Conservation (phyloP, 2,888 invertebrate genomes). For the Lomographa bimaculata region DNA sequence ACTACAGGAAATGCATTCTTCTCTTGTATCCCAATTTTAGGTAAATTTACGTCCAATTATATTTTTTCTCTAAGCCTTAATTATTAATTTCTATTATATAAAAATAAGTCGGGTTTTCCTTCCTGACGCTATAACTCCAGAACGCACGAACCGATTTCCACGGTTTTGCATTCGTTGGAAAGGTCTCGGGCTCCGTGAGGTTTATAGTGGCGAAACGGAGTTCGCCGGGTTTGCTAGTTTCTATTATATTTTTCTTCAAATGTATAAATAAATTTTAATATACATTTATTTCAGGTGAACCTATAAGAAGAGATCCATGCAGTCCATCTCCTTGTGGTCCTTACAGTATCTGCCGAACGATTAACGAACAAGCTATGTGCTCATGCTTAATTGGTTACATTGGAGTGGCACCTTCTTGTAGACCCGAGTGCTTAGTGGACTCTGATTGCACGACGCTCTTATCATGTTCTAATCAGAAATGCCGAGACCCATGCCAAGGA, state of each 20-base stretch:
- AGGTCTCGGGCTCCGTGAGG: too few species aligned
- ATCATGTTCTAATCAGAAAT: conserved; percentile 91
- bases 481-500: conserved; percentile 91
- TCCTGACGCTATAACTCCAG: too few species aligned
- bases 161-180: too few species aligned
- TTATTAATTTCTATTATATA: too few species aligned
- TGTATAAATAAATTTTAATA: too few species aligned
- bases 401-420: conserved; percentile 90
- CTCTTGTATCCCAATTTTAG: conserved; percentile 80
- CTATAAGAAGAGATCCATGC: conserved; percentile 79
- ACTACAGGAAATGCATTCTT: conserved; percentile 89
- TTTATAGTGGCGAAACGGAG: too few species aligned
- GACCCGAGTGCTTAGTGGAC: conserved; percentile 92
- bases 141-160: too few species aligned
- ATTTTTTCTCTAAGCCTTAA: too few species aligned
- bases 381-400: conserved; percentile 90
- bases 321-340: conserved; percentile 90
- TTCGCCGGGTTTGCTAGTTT: too few species aligned
- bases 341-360: conserved; percentile 87
- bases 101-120: too few species aligned
- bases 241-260: too few species aligned
- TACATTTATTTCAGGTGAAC: conserved; percentile 42
- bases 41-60: conserved; percentile 57
- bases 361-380: conserved; percentile 85
- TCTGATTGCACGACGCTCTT: conserved; percentile 90